phyloP scores from a whole-genome alignment of 1,140 invertebrate species.

The Drosophila orosa region DNA sequence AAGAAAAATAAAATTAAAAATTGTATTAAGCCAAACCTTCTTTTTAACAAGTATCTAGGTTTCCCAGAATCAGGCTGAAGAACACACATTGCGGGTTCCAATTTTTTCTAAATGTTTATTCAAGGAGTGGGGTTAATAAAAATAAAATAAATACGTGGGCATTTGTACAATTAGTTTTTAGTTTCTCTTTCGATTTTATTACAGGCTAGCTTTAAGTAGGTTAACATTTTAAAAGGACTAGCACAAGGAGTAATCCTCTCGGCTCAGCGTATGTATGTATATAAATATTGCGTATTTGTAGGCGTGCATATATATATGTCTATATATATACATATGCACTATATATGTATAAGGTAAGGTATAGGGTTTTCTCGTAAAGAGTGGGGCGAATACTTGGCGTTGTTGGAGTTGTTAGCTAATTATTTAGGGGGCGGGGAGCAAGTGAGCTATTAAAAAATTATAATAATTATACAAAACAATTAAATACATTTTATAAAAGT shows the following conservation, averaged over 20 bases:
- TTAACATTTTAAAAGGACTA: conserved; percentile 72
- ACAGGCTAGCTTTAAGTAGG: conserved; percentile 51
- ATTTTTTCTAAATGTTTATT: conserved; percentile 45
- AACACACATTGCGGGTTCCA: conserved; percentile 6
- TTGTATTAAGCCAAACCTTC: neutral
- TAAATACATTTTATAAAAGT: conserved; percentile 76
- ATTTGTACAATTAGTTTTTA: conserved; percentile 50
- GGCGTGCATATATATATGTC: conserved; percentile 29
- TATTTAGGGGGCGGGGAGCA: conserved; percentile 45
- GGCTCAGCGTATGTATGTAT: conserved; percentile 67
- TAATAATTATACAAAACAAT: conserved; percentile 66
- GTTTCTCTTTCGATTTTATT: conserved; percentile 42
- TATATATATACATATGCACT: conserved; percentile 22
- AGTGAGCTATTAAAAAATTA: conserved; percentile 70
- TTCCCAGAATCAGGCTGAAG: conserved; percentile 3
- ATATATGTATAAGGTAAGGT: conserved; percentile 35
- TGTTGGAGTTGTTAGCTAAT: conserved; percentile 49
- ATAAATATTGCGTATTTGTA: conserved; percentile 59
- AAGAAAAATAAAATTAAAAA: too few species aligned
- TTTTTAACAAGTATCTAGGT: neutral
- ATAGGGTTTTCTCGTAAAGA: conserved; percentile 43
- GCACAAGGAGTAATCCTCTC: conserved; percentile 69
- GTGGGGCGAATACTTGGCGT: conserved; percentile 55
- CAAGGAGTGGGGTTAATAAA: conserved; percentile 25
- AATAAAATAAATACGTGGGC: conserved; percentile 48